These are phyloP conservation scores for Ctenomys sociabilis DNA, from an alignment of 2,113 vertebrate species.

Conservation along the genomic window DNA sequence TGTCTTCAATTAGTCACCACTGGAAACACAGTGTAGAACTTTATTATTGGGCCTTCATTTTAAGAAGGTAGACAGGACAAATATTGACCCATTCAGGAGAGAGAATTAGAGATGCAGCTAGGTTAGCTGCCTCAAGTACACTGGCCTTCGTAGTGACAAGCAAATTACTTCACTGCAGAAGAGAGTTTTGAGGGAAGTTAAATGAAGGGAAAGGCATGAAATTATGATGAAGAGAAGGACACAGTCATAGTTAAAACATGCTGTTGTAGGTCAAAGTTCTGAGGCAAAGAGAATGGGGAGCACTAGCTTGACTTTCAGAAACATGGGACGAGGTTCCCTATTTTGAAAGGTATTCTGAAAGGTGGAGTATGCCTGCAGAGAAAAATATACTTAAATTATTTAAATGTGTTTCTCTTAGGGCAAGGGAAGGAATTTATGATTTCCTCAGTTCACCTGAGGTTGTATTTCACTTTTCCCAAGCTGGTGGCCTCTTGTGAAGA, in stretches of 20 bases:
- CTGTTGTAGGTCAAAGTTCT: not conserved
- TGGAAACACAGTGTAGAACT: not conserved
- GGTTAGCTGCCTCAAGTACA: not conserved
- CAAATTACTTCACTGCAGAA: not conserved
- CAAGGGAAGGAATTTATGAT: not conserved
- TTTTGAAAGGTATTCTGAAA: slow-evolving; percentile 54
- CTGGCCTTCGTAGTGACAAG: not conserved
- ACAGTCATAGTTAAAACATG: not conserved
- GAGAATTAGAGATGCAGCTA: not conserved
- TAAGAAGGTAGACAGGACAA: slow-evolving; percentile 36
- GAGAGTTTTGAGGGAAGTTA: not conserved
- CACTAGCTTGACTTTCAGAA: slow-evolving; percentile 16
- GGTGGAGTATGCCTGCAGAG: not conserved
- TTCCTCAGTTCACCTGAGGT: not conserved
- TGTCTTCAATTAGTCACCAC: not conserved
- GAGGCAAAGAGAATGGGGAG: not conserved
- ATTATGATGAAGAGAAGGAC: not conserved
- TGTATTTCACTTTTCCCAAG: not conserved
- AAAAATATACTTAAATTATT: not conserved
- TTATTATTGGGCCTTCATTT: not conserved
- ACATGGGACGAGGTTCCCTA: not conserved
- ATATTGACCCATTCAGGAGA: not conserved
- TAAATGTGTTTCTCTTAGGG: not conserved
- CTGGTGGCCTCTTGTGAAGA: not conserved
- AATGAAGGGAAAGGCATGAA: not conserved